Percentiles rank a stretch among this genome's conserved stretches.
Conservation (phyloP, 30 jellyfish, hydroid and myxozoan genomes). For the Pelagia noctiluca region DNA sequence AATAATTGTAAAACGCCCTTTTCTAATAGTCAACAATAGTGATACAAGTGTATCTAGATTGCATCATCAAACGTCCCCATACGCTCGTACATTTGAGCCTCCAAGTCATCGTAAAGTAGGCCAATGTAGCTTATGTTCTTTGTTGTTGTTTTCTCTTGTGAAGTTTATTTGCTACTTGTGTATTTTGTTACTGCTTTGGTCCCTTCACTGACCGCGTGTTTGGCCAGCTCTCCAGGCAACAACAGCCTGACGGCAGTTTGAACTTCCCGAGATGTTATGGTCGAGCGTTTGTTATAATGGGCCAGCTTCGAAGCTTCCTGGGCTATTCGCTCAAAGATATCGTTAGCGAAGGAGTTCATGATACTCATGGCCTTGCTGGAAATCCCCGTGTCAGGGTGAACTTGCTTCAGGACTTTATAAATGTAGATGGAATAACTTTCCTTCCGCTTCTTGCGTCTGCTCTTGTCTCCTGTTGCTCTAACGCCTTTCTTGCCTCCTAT, state of each 20-base stretch:
- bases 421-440: conserved; percentile 91
- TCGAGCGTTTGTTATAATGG: conserved; percentile 81
- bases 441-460: conserved; percentile 67
- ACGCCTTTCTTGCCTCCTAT: conserved; percentile 77
- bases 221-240: conserved; percentile 97
- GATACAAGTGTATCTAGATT: no score
- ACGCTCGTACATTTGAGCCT: no score
- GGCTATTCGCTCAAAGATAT: conserved; percentile 97
- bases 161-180: conserved; percentile 82
- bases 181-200: conserved; percentile 98
- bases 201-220: conserved; percentile 97
- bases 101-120: no score
- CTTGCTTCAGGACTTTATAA: conserved; percentile 96
- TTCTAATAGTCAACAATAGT: no score
- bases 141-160: background rate
- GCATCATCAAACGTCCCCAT: no score
- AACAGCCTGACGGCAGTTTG: conserved; percentile 94
- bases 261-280: conserved; percentile 90
- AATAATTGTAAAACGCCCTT: no score
- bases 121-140: no score
- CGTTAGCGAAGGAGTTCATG: conserved; percentile 96
- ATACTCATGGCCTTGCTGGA: conserved; percentile 98
- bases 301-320: conserved; percentile 97
- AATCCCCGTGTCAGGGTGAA: conserved; percentile 96
- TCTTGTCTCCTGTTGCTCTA: conserved; percentile 48